Evolutionary conservation across 53 echinoderm and acorn worm genomes (phyloP), one percentile per base, ranked within the genome.

Genomic region (Apostichopus leukothele): DNA sequence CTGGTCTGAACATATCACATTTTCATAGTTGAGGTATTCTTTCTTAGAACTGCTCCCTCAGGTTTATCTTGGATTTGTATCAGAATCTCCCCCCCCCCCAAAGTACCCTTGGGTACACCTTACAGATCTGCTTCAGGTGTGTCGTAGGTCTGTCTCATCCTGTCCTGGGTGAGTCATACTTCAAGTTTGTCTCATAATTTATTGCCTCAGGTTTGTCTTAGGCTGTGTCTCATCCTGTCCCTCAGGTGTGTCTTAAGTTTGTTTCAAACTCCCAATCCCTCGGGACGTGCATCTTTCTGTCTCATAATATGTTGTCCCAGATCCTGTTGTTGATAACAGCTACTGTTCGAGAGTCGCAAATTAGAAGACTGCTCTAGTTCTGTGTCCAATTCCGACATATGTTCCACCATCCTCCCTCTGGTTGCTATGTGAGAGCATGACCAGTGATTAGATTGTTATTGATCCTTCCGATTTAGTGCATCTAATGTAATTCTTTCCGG

Each of bases 401-500:
- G 54, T n/a, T 54, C 54, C 6, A 18, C 55, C 54, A 54, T 59
- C 81, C 20, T 77, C 14, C 50, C n/a, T 77, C 52, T 77, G 25
- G 16, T 50, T 51, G 77, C 77, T 77, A 77, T 51, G 77, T 51
- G 52, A 52, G 51, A 55, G 81, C 81, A 81, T 5, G 81, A 59
- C 81, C 59, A 57, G 81, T 55, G 18, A 81, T 81, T 81, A 81
- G 81, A 81, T 81, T 81, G 81, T 51, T 81, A 81, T 81, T 81
- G 81, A 81, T 81, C 81, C 20, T 81, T 55, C 59, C 54, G 81
- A 54, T 53, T 81, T 55, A 81, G 55, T 1, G 55, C 55, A 54
- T 81, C 81, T 81, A 81, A 81, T 81, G 55, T 81, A 81, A 81
- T 81, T 81, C 81, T 81, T 81, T 81, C 81, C 60, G 55, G 81